Evolutionary conservation across 2,797 vertebrate genomes (phyloP), one percentile per base, ranked within the genome.

Genomic region (Iguana delicatissima): DNA sequence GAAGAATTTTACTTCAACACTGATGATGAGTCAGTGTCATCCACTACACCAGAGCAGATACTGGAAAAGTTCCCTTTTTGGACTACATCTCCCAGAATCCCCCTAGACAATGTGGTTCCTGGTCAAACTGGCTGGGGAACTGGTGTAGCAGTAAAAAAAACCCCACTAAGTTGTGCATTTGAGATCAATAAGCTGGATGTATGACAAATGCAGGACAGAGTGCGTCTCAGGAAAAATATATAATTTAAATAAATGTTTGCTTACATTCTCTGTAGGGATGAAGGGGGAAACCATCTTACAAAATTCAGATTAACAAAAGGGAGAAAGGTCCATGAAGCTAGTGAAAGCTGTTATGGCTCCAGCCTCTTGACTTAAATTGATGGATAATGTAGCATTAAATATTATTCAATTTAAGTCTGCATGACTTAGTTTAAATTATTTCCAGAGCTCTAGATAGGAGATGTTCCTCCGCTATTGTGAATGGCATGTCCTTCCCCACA

Each of bases 311-410:
- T 84, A 50, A 52, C 72, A 72, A 57, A 46, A 69, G n/a, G 50
- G 32, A 29, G 29, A 50, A 46, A 22, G 29, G 46, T 57, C 9
- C 29, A 69, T 72, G 22, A 89, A 91, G 52, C 29, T 42, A n/a
- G 3, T 85, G 35, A 32, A 69, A 35, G 76, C 38, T 55, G 20
- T 80, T 69, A 26, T 22, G 57, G 24, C 52, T 95, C 55, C 55
- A 89, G 88, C 10, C 35, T 46, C 74, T 91, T 88, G 90, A 88
- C 6, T 18, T 80, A 59, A 89, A 89, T 12, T 73, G 52, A 89
- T 88, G 52, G 57, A 80, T 5, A 94, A 57, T n/a, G 89, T 93
- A 92, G 90, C 73, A 92, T 93, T 72, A 85, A 64, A 29, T 76
- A 4, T 87, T 93, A 32, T 74, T 87, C 89, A 84, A 55, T 35